Evolutionary conservation across 1,140 invertebrate genomes (phyloP).

Genomic region (Drosophila nigrodunni): DNA sequence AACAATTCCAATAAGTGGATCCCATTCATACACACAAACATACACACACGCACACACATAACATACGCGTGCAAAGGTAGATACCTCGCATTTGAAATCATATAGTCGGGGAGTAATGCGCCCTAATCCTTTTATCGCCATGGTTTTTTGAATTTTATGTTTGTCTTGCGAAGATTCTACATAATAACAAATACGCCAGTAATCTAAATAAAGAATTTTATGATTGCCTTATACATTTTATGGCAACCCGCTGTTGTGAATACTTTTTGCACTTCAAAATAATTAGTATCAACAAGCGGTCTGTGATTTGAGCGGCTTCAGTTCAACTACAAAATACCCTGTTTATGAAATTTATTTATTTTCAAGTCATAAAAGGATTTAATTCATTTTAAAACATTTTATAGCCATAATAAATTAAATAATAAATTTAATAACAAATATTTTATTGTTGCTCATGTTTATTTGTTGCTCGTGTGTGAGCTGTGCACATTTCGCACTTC

Average conservation of each 20-base stretch:
- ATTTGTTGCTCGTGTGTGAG: neutral
- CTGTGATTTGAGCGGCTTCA: neutral
- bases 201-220: conserved; percentile 39
- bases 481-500: neutral
- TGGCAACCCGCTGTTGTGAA: conserved; percentile 23
- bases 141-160: conserved; percentile 27
- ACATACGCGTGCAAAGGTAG: neutral
- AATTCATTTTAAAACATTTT: neutral
- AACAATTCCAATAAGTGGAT: conserved; percentile 49
- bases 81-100: conserved; percentile 10
- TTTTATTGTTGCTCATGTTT: neutral
- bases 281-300: conserved; percentile 22
- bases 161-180: conserved; percentile 31
- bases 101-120: conserved; percentile 17
- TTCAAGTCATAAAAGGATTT: neutral
- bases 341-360: neutral
- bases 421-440: neutral
- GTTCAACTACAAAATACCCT: conserved; percentile 12
- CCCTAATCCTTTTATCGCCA: conserved; percentile 45
- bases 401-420: too few species aligned
- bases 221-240: conserved; percentile 28
- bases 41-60: neutral
- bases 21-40: conserved; percentile 21
- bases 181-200: conserved; percentile 29
- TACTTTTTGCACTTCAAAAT: conserved; percentile 24